Conservation (phyloP, 2,797 vertebrate species). For the Notamacropus eugenii region DNA sequence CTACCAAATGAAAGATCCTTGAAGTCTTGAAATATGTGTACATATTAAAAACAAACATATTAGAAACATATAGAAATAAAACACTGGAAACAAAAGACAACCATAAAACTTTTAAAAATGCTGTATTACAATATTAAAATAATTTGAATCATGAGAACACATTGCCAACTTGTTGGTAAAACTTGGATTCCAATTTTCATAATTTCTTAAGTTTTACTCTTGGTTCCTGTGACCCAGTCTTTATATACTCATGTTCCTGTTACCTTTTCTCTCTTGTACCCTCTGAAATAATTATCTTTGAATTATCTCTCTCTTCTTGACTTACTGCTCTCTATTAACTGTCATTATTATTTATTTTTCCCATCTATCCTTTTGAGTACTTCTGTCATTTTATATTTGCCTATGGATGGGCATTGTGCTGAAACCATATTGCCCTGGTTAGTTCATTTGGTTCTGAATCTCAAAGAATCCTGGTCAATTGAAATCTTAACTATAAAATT, state of each 20-base stretch:
- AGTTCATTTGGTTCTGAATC: neutral
- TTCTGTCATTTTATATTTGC: neutral
- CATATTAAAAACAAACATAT: neutral
- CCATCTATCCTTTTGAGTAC: neutral
- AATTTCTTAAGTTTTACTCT: neutral
- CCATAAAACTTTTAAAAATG: neutral
- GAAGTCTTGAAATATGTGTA: neutral
- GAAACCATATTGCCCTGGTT: neutral
- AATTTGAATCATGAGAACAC: neutral
- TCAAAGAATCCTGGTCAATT: neutral
- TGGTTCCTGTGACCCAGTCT: too few relatives aligned
- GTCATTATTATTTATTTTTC: neutral
- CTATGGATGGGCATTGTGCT: neutral
- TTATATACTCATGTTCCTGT: neutral
- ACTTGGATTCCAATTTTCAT: neutral
- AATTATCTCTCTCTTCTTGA: neutral
- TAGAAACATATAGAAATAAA: neutral
- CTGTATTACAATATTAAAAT: neutral
- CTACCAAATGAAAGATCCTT: neutral
- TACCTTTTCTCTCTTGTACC: neutral
- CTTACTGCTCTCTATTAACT: neutral
- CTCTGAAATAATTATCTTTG: too few relatives aligned
- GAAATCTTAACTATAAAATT: neutral
- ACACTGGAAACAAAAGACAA: neutral
- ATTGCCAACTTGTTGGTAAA: neutral